Percentiles rank a stretch among this genome's conserved stretches.
Conservation (phyloP, 2,797 vertebrate genomes). For the Carcharodon carcharias region DNA sequence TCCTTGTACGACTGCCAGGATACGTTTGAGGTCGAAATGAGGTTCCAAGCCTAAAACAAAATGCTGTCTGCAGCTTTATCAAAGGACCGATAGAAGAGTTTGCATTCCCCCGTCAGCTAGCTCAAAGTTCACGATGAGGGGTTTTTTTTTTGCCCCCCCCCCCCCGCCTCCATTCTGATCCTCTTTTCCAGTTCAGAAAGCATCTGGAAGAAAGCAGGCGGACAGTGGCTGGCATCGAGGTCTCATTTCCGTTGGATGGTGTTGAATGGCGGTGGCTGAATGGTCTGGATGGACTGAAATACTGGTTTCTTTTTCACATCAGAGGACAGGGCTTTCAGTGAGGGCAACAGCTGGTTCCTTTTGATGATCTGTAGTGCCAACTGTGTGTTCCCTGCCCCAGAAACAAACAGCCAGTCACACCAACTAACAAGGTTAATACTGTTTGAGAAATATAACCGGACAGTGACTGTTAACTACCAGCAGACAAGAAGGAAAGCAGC, state of each 20-base stretch:
- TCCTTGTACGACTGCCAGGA: not conserved
- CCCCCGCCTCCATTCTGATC: not conserved
- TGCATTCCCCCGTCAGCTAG: not conserved
- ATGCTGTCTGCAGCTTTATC: not conserved
- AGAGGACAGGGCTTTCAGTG: conserved; percentile 67
- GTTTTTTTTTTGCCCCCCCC: not conserved
- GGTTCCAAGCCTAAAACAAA: not conserved
- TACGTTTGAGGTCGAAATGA: not conserved
- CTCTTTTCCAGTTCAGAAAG: not conserved
- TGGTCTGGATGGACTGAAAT: conserved; percentile 71
- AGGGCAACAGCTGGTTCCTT: conserved; percentile 88
- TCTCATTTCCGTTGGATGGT: conserved; percentile 83
- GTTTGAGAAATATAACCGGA: not conserved
- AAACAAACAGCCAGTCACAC: not conserved
- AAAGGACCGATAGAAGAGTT: not conserved
- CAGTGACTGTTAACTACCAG: not conserved
- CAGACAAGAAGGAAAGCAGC: not conserved
- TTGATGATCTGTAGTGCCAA: conserved; percentile 99
- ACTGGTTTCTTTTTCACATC: conserved; percentile 78
- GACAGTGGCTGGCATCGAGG: not conserved
- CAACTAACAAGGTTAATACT: not conserved
- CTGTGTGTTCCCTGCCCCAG: conserved; percentile 80
- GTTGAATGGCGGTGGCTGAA: conserved; percentile 80
- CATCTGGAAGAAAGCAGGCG: not conserved
- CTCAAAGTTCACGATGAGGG: not conserved